Percentiles rank a stretch among this genome's conserved stretches.
Conservation (phyloP, 2,888 invertebrate genomes). For the Eudasyphora cyanicolor region DNA sequence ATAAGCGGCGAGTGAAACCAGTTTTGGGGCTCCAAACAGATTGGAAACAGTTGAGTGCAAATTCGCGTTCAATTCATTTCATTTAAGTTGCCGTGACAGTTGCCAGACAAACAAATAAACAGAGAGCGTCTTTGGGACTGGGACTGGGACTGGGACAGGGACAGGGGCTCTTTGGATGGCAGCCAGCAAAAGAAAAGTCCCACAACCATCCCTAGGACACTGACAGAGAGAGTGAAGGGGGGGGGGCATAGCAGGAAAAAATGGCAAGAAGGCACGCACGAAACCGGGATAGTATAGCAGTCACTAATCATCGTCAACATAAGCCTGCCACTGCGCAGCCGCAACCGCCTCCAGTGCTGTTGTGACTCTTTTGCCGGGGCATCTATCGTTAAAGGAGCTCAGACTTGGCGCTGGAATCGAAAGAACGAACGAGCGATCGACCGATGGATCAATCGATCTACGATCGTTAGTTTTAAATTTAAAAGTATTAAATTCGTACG, state of each 20-base stretch:
- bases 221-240: too few species aligned
- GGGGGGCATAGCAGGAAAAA: too few species aligned
- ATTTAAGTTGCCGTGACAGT: constrained; percentile 60
- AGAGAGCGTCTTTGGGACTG: not conserved
- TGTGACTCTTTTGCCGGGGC: not conserved
- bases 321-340: not conserved
- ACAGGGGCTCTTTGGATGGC: not conserved
- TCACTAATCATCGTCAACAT: constrained; percentile 55
- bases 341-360: not conserved
- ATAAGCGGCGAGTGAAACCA: constrained; percentile 57
- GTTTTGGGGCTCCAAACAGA: constrained; percentile 38
- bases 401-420: constrained; percentile 3
- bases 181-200: not conserved
- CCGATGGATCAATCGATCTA: constrained; percentile 24
- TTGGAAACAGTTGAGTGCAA: constrained; percentile 62
- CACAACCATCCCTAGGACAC: not conserved
- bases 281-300: constrained; percentile 52
- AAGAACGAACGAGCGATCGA: constrained; percentile 7
- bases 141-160: not conserved
- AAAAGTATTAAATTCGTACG: constrained; percentile 5
- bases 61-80: constrained; percentile 64
- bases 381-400: constrained; percentile 10
- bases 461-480: constrained; percentile 14
- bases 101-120: constrained; percentile 30
- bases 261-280: constrained; percentile 53